Evolutionary conservation across 2,888 invertebrate species (phyloP).

Genomic region (Agrotis puta): DNA sequence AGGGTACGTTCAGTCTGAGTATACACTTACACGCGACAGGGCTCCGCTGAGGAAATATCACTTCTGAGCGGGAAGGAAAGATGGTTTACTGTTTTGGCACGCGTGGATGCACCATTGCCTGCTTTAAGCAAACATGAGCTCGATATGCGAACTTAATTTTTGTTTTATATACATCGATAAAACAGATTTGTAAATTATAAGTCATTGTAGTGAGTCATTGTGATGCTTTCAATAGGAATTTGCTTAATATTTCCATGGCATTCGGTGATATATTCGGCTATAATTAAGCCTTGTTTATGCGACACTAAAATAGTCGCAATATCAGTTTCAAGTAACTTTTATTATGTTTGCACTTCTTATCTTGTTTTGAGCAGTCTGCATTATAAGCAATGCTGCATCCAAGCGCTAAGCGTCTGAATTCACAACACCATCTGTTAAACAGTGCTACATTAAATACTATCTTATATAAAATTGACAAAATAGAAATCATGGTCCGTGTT

Average conservation of each 20-base stretch:
- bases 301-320: slow-evolving; percentile 5
- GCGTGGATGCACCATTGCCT: slow-evolving; percentile 49
- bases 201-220: slow-evolving; percentile 29
- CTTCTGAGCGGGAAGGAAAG: slow-evolving; percentile 55
- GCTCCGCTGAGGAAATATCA: slow-evolving; percentile 52
- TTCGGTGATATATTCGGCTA: slow-evolving; percentile 7
- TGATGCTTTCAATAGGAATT: slow-evolving; percentile 21
- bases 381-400: slow-evolving; percentile 39
- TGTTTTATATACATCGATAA: slow-evolving; percentile 12
- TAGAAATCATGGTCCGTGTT: slow-evolving; percentile 42
- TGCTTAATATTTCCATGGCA: slow-evolving; percentile 5
- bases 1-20: slow-evolving; percentile 70
- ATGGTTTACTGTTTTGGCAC: slow-evolving; percentile 44
- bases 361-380: slow-evolving; percentile 5
- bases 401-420: slow-evolving; percentile 56
- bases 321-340: slow-evolving; percentile 2
- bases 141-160: slow-evolving; percentile 31
- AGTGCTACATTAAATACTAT: slow-evolving; percentile 65
- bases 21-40: slow-evolving; percentile 68
- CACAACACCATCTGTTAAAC: slow-evolving; percentile 64
- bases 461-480: slow-evolving; percentile 54
- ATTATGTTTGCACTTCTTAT: background rate
- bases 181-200: background rate
- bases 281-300: background rate
- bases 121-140: slow-evolving; percentile 19